These are phyloP conservation scores for Brachionichthys hirsutus DNA, from an alignment of 2,113 vertebrate genomes.

Conservation along the genomic window DNA sequence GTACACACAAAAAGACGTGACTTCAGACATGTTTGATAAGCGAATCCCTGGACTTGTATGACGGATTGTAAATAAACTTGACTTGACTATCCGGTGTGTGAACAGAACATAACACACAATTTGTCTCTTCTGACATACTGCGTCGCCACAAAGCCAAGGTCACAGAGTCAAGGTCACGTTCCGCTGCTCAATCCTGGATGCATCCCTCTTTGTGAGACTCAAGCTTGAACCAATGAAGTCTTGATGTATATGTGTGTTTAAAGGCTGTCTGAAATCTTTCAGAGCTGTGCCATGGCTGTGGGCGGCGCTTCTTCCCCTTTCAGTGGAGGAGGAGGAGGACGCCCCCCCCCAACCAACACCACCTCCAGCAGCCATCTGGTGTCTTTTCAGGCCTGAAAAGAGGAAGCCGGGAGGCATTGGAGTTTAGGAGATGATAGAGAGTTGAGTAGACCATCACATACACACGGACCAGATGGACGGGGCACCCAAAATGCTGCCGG, in stretches of 20 bases:
- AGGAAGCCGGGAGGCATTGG: constrained; percentile 37
- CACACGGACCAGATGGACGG: constrained; percentile 66
- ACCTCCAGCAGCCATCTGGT: constrained; percentile 62
- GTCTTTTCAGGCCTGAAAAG: constrained; percentile 60
- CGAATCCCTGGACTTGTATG: constrained; percentile 43
- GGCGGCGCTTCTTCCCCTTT: constrained; percentile 42
- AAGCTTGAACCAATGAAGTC: neutral
- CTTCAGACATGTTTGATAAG: constrained; percentile 44
- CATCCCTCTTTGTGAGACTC: constrained; percentile 12
- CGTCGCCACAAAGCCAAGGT: constrained; percentile 34
- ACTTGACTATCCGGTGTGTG: constrained; percentile 23
- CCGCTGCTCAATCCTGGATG: constrained; percentile 4
- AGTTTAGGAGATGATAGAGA: constrained; percentile 51
- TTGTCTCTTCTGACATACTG: constrained; percentile 12
- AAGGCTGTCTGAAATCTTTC: constrained; percentile 55
- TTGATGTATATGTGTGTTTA: constrained; percentile 16
- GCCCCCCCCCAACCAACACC: neutral
- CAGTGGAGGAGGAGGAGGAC: constrained; percentile 46
- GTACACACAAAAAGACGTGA: neutral
- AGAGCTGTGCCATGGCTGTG: constrained; percentile 37
- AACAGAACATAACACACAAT: constrained; percentile 28
- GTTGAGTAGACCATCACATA: constrained; percentile 19
- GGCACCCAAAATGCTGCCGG: constrained; percentile 38
- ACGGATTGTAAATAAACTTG: constrained; percentile 53
- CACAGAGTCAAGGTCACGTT: constrained; percentile 37